Evolutionary conservation across 2,888 invertebrate genomes (phyloP).

Genomic region (Campoletis raptor): DNA sequence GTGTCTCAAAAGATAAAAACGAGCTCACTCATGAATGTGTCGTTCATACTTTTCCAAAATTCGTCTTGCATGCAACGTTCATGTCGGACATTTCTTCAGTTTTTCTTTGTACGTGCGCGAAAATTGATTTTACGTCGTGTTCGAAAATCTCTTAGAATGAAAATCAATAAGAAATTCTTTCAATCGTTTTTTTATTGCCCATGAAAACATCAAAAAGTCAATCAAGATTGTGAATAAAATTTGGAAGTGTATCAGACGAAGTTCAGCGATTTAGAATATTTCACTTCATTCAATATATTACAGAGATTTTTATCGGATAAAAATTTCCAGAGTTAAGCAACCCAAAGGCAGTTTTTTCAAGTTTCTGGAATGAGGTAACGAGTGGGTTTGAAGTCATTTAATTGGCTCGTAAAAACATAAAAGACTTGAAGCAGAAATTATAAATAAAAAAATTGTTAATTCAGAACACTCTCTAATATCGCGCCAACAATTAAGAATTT

Average conservation of each 20-base stretch:
- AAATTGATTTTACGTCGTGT: background rate
- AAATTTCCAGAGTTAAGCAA: no score
- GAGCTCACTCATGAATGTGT: background rate
- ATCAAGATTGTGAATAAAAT: no score
- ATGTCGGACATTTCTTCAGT: background rate
- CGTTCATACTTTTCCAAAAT: constrained; percentile 11
- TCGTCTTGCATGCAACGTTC: background rate
- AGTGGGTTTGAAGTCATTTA: no score
- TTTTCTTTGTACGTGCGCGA: background rate
- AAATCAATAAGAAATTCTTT: background rate
- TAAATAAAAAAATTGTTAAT: no score
- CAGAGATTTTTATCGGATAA: background rate
- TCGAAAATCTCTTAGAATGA: background rate
- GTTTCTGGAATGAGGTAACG: no score
- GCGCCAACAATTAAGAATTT: background rate
- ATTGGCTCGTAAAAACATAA: no score
- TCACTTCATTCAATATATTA: background rate
- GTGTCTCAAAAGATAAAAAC: background rate
- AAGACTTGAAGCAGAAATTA: no score
- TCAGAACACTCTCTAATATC: background rate
- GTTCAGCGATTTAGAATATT: background rate
- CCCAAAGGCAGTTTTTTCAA: no score
- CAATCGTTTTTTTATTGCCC: background rate
- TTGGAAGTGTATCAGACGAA: background rate
- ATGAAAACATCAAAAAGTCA: no score